A percentile compares a stretch with the other conserved stretches of the same genome.
Evolutionary conservation across 2,888 invertebrate species (phyloP).

Genomic region (Ctena decussata): DNA sequence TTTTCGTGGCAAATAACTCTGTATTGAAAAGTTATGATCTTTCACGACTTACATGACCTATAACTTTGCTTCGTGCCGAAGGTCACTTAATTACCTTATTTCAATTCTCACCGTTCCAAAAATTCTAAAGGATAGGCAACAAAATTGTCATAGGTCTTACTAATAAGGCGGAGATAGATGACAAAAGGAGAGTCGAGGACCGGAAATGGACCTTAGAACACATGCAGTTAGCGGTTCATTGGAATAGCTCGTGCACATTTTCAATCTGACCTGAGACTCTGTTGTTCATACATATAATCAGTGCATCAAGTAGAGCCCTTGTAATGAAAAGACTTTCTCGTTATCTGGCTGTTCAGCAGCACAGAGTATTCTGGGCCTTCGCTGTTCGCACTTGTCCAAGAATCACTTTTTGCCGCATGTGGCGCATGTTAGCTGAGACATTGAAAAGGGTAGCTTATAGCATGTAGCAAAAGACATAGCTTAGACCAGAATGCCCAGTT

Average conservation of each 20-base stretch:
- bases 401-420: too few species aligned
- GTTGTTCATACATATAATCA: not conserved
- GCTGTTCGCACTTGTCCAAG: too few species aligned
- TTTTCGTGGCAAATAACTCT: conserved; percentile 51
- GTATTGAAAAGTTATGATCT: conserved; percentile 39
- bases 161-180: conserved; percentile 53
- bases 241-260: not conserved
- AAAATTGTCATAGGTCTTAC: conserved; percentile 36
- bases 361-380: too few species aligned
- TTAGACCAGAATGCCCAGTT: too few species aligned
- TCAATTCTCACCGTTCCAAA: conserved; percentile 48
- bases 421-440: too few species aligned
- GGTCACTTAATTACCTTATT: conserved; percentile 61
- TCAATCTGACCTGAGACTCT: not conserved
- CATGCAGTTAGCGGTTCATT: not conserved
- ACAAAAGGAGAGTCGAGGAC: conserved; percentile 39
- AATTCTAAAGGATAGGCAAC: conserved; percentile 51
- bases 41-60: conserved; percentile 52
- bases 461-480: too few species aligned
- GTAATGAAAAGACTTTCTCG: too few species aligned
- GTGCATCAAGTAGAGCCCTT: too few species aligned
- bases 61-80: conserved; percentile 37
- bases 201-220: not conserved
- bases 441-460: too few species aligned
- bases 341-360: too few species aligned